Evolutionary conservation across 1,140 invertebrate genomes (phyloP).

Genomic region (Panagrolaimus sp.): DNA sequence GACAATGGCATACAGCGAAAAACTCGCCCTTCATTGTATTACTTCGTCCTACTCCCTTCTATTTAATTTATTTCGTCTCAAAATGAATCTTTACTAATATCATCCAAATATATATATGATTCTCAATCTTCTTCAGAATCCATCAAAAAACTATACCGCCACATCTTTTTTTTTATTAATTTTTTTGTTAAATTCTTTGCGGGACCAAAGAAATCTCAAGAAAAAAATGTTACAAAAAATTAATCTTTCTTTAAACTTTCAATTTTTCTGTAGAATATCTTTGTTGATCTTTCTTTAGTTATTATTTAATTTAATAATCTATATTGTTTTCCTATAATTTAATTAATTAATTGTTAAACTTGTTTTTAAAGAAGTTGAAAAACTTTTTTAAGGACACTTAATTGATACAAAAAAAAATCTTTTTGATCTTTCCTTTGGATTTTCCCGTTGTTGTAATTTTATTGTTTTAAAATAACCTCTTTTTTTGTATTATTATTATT

Average conservation of each 20-base stretch:
- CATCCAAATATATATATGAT: not conserved
- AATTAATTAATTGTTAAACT: too few relatives aligned
- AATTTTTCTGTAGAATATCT: constrained; percentile 11
- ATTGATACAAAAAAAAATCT: too few relatives aligned
- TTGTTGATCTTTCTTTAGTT: not conserved
- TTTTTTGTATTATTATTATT: too few relatives aligned
- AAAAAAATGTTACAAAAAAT: constrained; percentile 10
- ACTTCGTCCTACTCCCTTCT: not conserved
- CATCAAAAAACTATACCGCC: not conserved
- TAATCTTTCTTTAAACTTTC: not conserved
- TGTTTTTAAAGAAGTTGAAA: too few relatives aligned
- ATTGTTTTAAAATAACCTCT: too few relatives aligned
- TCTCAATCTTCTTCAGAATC: not conserved
- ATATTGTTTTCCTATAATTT: not conserved
- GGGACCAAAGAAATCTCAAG: constrained; percentile 15
- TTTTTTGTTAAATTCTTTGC: constrained; percentile 4
- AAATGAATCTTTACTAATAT: not conserved
- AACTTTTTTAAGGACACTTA: too few relatives aligned
- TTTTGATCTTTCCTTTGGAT: too few relatives aligned
- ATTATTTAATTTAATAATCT: not conserved
- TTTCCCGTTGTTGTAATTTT: too few relatives aligned
- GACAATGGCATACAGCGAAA: constrained; percentile 9
- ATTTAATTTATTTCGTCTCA: not conserved
- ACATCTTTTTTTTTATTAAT: not conserved
- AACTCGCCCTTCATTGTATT: not conserved